These are phyloP conservation scores for Zaprionus vittiger DNA, from an alignment of 1,140 invertebrate species.

Conservation along the genomic window DNA sequence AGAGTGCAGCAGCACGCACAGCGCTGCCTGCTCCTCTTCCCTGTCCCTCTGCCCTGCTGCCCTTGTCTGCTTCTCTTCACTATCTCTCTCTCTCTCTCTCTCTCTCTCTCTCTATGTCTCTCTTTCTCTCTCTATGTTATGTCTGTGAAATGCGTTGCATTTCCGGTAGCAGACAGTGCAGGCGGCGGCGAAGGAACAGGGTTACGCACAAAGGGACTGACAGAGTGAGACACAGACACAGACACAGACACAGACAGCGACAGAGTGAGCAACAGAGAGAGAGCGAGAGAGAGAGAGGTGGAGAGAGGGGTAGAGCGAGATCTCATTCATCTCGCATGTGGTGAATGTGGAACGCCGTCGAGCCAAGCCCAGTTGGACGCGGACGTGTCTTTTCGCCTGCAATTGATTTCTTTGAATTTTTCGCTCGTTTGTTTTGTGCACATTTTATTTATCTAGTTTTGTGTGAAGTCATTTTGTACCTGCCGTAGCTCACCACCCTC, in stretches of 20 bases:
- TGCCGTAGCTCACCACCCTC: slow-evolving; percentile 34
- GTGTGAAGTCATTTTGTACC: slow-evolving; percentile 80
- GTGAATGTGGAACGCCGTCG: neutral
- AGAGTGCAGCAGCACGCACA: slow-evolving; percentile 58
- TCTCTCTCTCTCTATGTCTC: neutral
- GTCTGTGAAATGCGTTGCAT: slow-evolving; percentile 76
- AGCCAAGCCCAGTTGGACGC: slow-evolving; percentile 33
- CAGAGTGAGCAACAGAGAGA: slow-evolving; percentile 4
- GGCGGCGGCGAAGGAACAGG: slow-evolving; percentile 6
- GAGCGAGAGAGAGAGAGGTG: neutral
- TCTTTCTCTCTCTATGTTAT: neutral
- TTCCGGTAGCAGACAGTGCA: slow-evolving; percentile 61
- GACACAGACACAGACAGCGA: neutral
- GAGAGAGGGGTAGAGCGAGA: slow-evolving; percentile 1
- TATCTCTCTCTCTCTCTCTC: neutral
- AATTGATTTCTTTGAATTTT: slow-evolving; percentile 81
- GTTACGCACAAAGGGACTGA: slow-evolving; percentile 15
- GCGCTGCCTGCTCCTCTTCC: neutral
- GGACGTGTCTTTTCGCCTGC: slow-evolving; percentile 75
- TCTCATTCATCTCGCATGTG: slow-evolving; percentile 51
- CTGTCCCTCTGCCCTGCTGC: slow-evolving; percentile 21
- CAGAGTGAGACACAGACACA: neutral
- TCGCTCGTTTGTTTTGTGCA: slow-evolving; percentile 66
- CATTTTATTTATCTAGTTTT: slow-evolving; percentile 66
- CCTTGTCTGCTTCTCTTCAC: neutral